Base-by-base conservation (phyloP, 2,888 invertebrate genomes). In the Onchidella celtica region DNA sequence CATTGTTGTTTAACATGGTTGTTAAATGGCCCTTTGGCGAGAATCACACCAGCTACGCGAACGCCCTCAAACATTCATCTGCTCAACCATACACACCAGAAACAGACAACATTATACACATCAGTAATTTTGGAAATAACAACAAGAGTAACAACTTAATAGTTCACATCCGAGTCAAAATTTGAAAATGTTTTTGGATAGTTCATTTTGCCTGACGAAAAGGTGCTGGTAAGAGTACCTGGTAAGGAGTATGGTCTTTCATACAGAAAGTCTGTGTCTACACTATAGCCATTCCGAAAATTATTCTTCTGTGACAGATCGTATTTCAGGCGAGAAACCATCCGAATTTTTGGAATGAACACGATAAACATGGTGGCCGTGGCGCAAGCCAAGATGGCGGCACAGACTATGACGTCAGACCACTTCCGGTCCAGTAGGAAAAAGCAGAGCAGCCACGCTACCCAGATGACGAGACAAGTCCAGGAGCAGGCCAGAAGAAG, bases 401-500 rank as follows among this genome's bases (percentile, higher is more conserved):
- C 97, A 47, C 97, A 97, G 79, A 97, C 95, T 93, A 97, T 97
- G 17, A 97, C 89, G 59, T 93, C 92, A 36, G 89, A 83, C 76
- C 87, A 88, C 34, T 86, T 85, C 6, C 85, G 68, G 40, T 90
- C 86, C 79, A 91, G 88, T 17, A 90, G 84, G 29, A 91, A 84
- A 17, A 90, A 80, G 61, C 97, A 97, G 83, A 97, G 96, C 85
- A 97, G 83, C 87, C 91, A 90, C 4, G 87, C 87, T 21, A 89
- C 76, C 91, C 91, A 92, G 21, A 97, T 95, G 76, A 97, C 96
- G 83, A 97, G 95, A 85, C 96, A 95, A 79, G 97, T 95, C 82
- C 97, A 97, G 70, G 97, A 96, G 38, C 97, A 96, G 85, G 97
- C 95, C 6, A 97, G 97, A 88, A 98, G 97, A 93, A 97, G 97